Evolutionary conservation across 1,140 invertebrate species (phyloP).

Genomic region (Cotesia chilonis): DNA sequence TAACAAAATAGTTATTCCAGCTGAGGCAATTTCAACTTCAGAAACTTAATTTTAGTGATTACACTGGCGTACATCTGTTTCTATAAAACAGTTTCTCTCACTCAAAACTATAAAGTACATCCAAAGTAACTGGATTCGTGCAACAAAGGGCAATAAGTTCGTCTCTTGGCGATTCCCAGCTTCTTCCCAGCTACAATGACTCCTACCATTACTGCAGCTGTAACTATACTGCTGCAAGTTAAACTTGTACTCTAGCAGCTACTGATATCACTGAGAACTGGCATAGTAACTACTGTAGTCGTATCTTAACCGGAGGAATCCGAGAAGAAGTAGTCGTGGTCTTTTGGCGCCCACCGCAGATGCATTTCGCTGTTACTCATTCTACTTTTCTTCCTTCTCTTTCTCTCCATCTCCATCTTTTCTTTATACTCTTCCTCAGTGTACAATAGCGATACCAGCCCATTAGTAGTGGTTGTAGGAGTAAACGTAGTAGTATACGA

Average conservation of each 20-base stretch:
- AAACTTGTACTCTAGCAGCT: too few species aligned
- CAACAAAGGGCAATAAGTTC: conserved; percentile 38
- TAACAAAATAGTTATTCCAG: too few species aligned
- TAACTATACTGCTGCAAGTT: too few species aligned
- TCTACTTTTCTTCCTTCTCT: neutral
- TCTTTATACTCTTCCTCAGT: neutral
- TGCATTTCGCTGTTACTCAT: conserved; percentile 14
- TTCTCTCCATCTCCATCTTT: conserved; percentile 15
- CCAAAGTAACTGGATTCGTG: conserved; percentile 29
- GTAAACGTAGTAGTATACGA: too few species aligned
- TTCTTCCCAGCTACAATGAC: neutral
- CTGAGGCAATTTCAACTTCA: too few species aligned
- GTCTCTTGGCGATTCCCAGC: conserved; percentile 17
- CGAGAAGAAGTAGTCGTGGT: conserved; percentile 24
- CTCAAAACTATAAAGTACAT: conserved; percentile 1
- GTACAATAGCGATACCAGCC: too few species aligned
- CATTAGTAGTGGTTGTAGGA: too few species aligned
- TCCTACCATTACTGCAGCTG: too few species aligned
- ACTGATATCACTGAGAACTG: too few species aligned
- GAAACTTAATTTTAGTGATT: conserved; percentile 6
- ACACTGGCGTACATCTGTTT: conserved; percentile 9
- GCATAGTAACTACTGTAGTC: conserved; percentile 5
- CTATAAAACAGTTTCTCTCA: conserved; percentile 7
- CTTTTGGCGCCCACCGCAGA: conserved; percentile 32
- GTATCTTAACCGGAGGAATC: conserved; percentile 13